These are phyloP conservation scores for Hypselothyrea guttata DNA, from an alignment of 2,888 invertebrate species.

Conservation along the genomic window DNA sequence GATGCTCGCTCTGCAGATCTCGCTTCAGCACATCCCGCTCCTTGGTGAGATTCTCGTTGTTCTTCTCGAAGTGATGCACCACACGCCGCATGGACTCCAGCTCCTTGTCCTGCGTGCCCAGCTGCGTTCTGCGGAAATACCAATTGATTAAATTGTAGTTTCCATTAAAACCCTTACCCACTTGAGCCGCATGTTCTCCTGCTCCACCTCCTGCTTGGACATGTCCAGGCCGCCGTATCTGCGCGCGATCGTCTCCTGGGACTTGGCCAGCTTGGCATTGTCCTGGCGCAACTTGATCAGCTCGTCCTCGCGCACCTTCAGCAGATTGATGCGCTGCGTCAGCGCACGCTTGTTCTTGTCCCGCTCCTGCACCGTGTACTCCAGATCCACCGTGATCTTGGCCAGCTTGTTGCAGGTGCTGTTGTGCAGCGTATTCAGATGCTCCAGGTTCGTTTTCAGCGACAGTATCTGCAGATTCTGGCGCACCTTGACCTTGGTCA, in stretches of 20 bases:
- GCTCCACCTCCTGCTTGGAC: slow-evolving; percentile 70
- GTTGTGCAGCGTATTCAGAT: slow-evolving; percentile 79
- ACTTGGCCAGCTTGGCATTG: slow-evolving; percentile 76
- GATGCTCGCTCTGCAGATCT: slow-evolving; percentile 74
- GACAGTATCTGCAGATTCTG: slow-evolving; percentile 81
- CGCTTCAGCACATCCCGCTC: slow-evolving; percentile 80
- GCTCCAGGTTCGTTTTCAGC: slow-evolving; percentile 79
- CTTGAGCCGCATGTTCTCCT: slow-evolving; percentile 78
- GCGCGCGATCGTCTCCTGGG: slow-evolving; percentile 77
- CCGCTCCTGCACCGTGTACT: slow-evolving; percentile 78
- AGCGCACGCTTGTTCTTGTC: slow-evolving; percentile 79
- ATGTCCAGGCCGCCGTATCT: slow-evolving; percentile 77
- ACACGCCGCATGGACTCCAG: slow-evolving; percentile 79
- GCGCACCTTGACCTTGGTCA: slow-evolving; percentile 79
- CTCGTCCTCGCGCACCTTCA: slow-evolving; percentile 82
- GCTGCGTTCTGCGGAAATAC: slow-evolving; percentile 66
- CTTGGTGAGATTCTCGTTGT: slow-evolving; percentile 75
- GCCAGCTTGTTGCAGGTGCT: slow-evolving; percentile 79
- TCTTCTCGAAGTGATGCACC: slow-evolving; percentile 78
- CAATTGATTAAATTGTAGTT: too few relatives aligned
- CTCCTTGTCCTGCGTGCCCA: slow-evolving; percentile 80
- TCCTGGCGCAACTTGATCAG: slow-evolving; percentile 79
- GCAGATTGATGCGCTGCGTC: slow-evolving; percentile 75
- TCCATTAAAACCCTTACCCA: slow-evolving; percentile 20
- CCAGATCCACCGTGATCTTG: slow-evolving; percentile 79